Evolutionary conservation across 2,888 invertebrate genomes (phyloP), one percentile per base, ranked within the genome.

Genomic region (Abscondita cerata): DNA sequence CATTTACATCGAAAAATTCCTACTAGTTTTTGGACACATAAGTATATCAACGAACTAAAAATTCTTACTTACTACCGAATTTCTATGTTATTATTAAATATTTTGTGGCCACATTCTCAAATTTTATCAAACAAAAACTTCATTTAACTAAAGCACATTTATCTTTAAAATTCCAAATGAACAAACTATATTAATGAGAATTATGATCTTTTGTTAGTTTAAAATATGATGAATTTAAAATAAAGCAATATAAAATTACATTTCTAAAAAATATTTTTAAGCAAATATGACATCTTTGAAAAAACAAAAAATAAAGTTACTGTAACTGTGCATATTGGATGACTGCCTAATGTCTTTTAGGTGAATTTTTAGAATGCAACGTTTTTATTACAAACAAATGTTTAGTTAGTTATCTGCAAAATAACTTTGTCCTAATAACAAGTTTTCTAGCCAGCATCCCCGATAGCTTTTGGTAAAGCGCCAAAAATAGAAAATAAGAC

Each of bases 391-490:
- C 13, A 3, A 12, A 2, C 16, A 41, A 6, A 41, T 13, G 16
- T 41, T 41, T 15, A 16, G 12, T 16, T 15, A 12, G 41, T n/a
- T 41, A 41, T 41, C 15, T 41, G 8, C 12, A 16, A 41, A 12
- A 15, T 41, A 6, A 41, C 41, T 15, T 41, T 41, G 13, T 41
- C 16, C 13, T 41, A 41, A 41, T 12, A 41, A 13, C 8, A 41
- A 41, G 15, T 41, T 41, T 41, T 12, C 2, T 38, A 19, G 1
- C 20, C 19, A 20, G 25, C 18, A 3, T 16, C 44, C 13, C 31
- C 31, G 16, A 40, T 53, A 44, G 46, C 31, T 16, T 46, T 25
- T 25, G 33, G 46, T 8, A 53, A 25, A 53, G 2, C 44, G 53
- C 52, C 52, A 52, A 8, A 20, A 38, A 13, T 12, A 18, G 16